These are phyloP conservation scores for Platycnemis pennipes DNA, from an alignment of 2,888 invertebrate genomes.

Conservation along the genomic window DNA sequence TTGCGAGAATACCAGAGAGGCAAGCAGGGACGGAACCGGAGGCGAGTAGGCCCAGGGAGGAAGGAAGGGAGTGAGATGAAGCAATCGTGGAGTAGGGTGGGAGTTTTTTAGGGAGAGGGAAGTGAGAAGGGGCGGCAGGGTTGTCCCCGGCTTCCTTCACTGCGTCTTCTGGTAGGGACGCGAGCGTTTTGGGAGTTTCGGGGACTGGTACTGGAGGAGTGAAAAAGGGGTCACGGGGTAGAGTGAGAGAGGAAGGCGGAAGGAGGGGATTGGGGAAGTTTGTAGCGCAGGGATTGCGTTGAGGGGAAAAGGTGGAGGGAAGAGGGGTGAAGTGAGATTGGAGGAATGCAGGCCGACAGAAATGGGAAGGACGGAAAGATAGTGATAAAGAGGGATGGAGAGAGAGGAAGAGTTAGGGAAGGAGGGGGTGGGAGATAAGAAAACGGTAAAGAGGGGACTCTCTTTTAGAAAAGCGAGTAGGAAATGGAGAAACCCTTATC, in stretches of 20 bases:
- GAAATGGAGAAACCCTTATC: conserved; percentile 20
- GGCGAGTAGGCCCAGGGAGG: neutral
- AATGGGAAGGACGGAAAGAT: neutral
- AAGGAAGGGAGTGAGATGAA: neutral
- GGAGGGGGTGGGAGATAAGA: conserved; percentile 17
- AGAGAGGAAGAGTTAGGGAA: neutral
- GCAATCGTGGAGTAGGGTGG: too few species aligned
- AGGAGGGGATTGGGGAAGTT: neutral
- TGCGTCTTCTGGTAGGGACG: neutral
- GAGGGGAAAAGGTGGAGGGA: too few species aligned
- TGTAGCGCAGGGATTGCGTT: neutral
- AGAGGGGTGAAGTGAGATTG: neutral
- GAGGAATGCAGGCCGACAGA: neutral
- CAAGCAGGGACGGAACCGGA: neutral
- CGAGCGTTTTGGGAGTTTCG: neutral
- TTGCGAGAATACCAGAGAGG: neutral
- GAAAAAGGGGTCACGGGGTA: neutral
- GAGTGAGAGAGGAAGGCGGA: too few species aligned
- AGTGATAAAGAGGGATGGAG: neutral
- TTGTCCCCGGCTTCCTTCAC: neutral
- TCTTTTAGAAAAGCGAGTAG: conserved; percentile 2
- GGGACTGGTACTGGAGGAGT: neutral
- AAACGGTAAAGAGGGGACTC: neutral
- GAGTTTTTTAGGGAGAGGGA: neutral
- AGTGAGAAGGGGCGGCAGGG: neutral